Base-by-base conservation (phyloP, 2,113 vertebrate species). In the Corythornis cristatus region DNA sequence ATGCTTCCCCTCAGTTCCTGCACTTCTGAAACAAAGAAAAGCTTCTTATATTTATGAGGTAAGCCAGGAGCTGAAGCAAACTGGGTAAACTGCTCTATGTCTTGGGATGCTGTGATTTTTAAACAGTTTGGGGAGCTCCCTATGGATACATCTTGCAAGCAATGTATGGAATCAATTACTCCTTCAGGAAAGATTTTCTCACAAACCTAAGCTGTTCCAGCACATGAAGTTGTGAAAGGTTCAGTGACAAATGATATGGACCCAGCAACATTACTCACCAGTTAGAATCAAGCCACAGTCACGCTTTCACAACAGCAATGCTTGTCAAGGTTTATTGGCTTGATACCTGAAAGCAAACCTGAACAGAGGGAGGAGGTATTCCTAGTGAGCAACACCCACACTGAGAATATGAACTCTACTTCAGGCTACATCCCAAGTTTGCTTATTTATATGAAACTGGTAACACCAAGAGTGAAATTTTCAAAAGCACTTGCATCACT, bases 191-290 rank as follows among this genome's bases (percentile, higher is more conserved):
- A 86, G 57, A 71, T 76, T 86, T 89, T 95, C 56, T 54, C 35
- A 13, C 46, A 82, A 83, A 79, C 14, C 75, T 43, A 83, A 87
- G 61, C 51, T 68, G 93, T 37, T 37, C 78, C 46, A 95, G 76
- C 85, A 89, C 31, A 85, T 3, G 6, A 46, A 74, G 68, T 4
- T 95, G 89, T 65, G 74, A 96, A 95, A 95, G 93, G 91, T 95
- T 97, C 95, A 97, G 94, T 95, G 93, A 96, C 88, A 97, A 93
- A 95, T 0, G 56, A 81, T 57, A 81, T 8, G 56, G 88, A 91
- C 91, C 74, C 90, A 87, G 94, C 1, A 11, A 84, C 51, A 74
- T 97, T 98, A 97, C 97, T 97, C 97, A 97, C 88, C 96, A 94
- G 92, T 86, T 66, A 95, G 91, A 96, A 96, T 72, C 82, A 71